Evolutionary conservation across 2,797 vertebrate genomes (phyloP).

Genomic region (Hippoglossus hippoglossus): DNA sequence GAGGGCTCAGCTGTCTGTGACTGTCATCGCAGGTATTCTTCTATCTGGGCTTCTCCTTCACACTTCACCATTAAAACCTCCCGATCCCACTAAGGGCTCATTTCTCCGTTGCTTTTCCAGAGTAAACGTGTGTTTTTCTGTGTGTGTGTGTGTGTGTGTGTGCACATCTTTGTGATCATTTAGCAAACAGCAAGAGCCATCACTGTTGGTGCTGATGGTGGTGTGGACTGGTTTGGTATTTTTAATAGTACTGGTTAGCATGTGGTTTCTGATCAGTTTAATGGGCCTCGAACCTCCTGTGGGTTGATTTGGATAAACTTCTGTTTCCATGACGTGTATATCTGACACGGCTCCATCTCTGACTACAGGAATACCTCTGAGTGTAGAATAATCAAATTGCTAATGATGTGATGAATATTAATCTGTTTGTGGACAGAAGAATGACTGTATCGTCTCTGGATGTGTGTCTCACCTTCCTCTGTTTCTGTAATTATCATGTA

Average conservation of each 20-base stretch:
- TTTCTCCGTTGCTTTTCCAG: constrained; percentile 15
- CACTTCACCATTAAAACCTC: too few relatives aligned
- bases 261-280: not conserved
- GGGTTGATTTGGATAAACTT: constrained; percentile 18
- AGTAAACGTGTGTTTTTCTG: constrained; percentile 2
- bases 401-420: not conserved
- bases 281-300: not conserved
- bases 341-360: not conserved
- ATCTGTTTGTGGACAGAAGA: constrained; percentile 42
- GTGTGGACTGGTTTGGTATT: constrained; percentile 13
- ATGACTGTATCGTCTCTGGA: constrained; percentile 49
- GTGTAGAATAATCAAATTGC: not conserved
- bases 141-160: not conserved
- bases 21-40: constrained; percentile 70
- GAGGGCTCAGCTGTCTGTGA: constrained; percentile 75
- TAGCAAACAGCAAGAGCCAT: not conserved
- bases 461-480: constrained; percentile 33
- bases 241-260: constrained; percentile 11
- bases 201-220: constrained; percentile 6
- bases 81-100: constrained; percentile 2
- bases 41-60: constrained; percentile 3
- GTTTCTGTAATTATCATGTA: constrained; percentile 1
- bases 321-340: constrained; percentile 10
- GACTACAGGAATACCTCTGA: constrained; percentile 61
- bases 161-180: not conserved